phyloP scores from a whole-genome alignment of 2,888 invertebrate genomes.

The Pristionchus exspectatus region DNA sequence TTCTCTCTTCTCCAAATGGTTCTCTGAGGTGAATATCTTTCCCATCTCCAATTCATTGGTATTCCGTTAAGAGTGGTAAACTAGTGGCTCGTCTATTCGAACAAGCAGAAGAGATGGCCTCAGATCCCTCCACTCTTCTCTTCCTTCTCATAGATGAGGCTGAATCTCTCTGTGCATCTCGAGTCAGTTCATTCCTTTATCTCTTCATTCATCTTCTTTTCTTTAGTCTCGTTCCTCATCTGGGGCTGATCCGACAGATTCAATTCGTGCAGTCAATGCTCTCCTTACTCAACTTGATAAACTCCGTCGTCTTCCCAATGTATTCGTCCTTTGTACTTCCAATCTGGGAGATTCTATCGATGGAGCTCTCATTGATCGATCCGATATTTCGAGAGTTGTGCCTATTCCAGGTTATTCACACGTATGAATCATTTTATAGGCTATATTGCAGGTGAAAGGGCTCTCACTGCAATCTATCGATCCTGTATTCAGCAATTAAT shows the following conservation, averaged over 20 bases:
- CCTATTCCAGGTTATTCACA: neutral
- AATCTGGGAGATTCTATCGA: conserved; percentile 96
- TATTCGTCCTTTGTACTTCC: conserved; percentile 93
- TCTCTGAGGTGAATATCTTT: conserved; percentile 87
- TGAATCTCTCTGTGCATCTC: conserved; percentile 56
- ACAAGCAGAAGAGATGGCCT: conserved; percentile 88
- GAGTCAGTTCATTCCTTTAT: neutral
- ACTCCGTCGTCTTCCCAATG: conserved; percentile 95
- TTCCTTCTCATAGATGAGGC: conserved; percentile 95
- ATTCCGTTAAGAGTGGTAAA: conserved; percentile 89
- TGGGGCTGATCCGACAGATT: conserved; percentile 94
- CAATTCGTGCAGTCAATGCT: conserved; percentile 96
- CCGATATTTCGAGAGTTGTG: conserved; percentile 83
- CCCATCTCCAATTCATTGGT: neutral
- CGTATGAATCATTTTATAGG: too few species aligned
- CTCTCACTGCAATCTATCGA: conserved; percentile 43
- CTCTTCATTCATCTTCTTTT: conserved; percentile 76
- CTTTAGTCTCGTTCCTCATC: conserved; percentile 86
- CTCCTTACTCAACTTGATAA: conserved; percentile 94
- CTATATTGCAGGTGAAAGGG: neutral
- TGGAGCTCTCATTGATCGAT: conserved; percentile 94
- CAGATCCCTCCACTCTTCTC: conserved; percentile 87
- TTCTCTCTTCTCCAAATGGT: conserved; percentile 98
- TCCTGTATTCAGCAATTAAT: conserved; percentile 29
- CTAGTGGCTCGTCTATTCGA: conserved; percentile 93